Evolutionary conservation across 2,797 vertebrate genomes (phyloP).

Genomic region (Psittacula derbiana): DNA sequence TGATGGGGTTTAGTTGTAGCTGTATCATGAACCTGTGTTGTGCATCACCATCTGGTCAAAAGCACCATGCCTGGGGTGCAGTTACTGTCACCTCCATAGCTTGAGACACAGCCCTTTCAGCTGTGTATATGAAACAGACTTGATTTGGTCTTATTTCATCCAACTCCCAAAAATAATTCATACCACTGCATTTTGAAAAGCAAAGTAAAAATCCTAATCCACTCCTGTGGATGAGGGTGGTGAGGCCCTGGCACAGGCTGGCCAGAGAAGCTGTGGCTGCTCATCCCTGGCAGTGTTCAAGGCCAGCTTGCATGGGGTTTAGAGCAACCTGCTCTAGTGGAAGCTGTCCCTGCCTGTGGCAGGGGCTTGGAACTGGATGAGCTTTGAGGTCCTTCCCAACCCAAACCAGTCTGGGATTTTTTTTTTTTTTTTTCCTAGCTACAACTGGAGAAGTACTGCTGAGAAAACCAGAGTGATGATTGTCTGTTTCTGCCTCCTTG

Average conservation of each 20-base stretch:
- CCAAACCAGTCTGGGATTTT: not conserved
- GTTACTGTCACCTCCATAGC: not conserved
- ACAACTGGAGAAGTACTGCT: not conserved
- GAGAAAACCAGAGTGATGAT: not conserved
- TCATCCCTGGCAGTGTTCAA: not conserved
- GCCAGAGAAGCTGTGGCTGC: not conserved
- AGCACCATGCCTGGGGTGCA: not conserved
- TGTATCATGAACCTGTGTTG: not conserved
- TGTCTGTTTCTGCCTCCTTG: not conserved
- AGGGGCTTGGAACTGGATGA: not conserved
- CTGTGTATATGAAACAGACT: not conserved
- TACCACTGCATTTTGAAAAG: not conserved
- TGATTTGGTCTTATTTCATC: not conserved
- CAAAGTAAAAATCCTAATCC: not conserved
- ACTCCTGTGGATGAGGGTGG: not conserved
- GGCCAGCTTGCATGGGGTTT: fast-evolving
- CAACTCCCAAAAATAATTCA: not conserved
- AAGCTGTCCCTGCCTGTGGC: not conserved
- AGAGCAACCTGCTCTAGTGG: not conserved
- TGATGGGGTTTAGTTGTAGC: not conserved
- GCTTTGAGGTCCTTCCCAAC: not conserved
- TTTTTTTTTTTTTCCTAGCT: not conserved
- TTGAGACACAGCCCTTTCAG: not conserved
- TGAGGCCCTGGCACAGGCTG: not conserved
- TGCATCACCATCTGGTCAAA: not conserved